Percentiles rank a stretch among this genome's conserved stretches.
Evolutionary conservation across 2,797 vertebrate species (phyloP).

Genomic region (Chloroceryle inda): DNA sequence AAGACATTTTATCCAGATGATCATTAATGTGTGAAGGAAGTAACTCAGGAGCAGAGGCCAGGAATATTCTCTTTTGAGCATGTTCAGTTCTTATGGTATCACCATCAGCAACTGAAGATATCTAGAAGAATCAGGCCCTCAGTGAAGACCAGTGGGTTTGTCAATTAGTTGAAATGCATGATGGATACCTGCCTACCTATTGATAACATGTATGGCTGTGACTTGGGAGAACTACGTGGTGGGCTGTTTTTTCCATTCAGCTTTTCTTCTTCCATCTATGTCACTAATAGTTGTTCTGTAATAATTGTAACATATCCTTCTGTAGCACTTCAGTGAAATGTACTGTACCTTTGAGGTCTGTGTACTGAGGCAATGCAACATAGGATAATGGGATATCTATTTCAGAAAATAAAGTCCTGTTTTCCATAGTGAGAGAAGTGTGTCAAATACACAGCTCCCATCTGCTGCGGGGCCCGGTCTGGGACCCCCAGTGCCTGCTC

Average conservation of each 20-base stretch:
- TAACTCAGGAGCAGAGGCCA: not conserved
- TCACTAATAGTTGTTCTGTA: not conserved
- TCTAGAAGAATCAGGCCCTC: not conserved
- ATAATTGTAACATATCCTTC: conserved; percentile 16
- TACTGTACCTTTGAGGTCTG: not conserved
- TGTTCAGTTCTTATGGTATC: not conserved
- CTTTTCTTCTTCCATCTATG: not conserved
- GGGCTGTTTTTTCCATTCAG: not conserved
- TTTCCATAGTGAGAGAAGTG: conserved; percentile 46
- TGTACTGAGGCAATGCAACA: conserved; percentile 7
- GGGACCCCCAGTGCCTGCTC: no score
- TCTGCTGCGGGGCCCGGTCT: no score
- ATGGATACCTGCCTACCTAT: not conserved
- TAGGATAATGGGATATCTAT: conserved; percentile 19
- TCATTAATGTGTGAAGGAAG: not conserved
- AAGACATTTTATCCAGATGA: not conserved
- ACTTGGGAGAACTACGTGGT: not conserved
- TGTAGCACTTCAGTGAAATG: not conserved
- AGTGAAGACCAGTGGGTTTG: not conserved
- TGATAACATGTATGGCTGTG: not conserved
- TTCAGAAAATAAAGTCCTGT: conserved; percentile 54
- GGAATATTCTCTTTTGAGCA: not conserved
- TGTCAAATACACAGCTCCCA: not conserved
- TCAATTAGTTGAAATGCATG: not conserved
- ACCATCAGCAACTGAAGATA: not conserved